Percentiles rank a stretch among this genome's conserved stretches.
Evolutionary conservation across 30 jellyfish, hydroid and myxozoan species (phyloP).

Genomic region (Euphysa ruthae): DNA sequence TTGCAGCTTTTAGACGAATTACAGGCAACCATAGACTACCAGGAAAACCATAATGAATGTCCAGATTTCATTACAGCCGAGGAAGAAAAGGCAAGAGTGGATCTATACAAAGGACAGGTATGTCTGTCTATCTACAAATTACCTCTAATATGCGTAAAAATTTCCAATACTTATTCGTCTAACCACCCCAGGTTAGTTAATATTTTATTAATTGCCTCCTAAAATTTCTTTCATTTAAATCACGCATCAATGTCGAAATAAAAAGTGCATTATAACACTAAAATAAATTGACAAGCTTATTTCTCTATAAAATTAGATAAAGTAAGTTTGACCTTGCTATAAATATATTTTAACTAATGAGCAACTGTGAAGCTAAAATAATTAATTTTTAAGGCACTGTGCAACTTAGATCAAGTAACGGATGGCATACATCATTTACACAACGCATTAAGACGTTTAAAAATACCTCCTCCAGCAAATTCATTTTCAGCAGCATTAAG

Average conservation of each 20-base stretch:
- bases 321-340: too few relatives aligned
- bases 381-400: slow-evolving; percentile 59
- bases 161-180: too few relatives aligned
- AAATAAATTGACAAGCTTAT: too few relatives aligned
- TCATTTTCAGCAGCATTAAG: slow-evolving; percentile 23
- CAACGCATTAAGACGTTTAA: slow-evolving; percentile 44
- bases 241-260: too few relatives aligned
- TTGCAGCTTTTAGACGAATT: slow-evolving; percentile 48
- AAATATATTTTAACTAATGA: too few relatives aligned
- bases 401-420: slow-evolving; percentile 44
- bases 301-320: not conserved
- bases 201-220: too few relatives aligned
- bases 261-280: too few relatives aligned
- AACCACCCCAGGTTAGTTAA: too few relatives aligned
- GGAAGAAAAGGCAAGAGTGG: slow-evolving; percentile 72
- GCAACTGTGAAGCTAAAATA: too few relatives aligned
- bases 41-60: slow-evolving; percentile 10
- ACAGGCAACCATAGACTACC: slow-evolving; percentile 27
- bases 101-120: slow-evolving; percentile 71
- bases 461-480: slow-evolving; percentile 55
- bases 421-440: slow-evolving; percentile 59
- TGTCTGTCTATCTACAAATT: too few relatives aligned
- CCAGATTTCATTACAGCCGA: slow-evolving; percentile 29
- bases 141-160: too few relatives aligned
- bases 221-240: too few relatives aligned